These are phyloP conservation scores for Notothenia rossii DNA, from an alignment of 2,113 vertebrate genomes.

Conservation along the genomic window DNA sequence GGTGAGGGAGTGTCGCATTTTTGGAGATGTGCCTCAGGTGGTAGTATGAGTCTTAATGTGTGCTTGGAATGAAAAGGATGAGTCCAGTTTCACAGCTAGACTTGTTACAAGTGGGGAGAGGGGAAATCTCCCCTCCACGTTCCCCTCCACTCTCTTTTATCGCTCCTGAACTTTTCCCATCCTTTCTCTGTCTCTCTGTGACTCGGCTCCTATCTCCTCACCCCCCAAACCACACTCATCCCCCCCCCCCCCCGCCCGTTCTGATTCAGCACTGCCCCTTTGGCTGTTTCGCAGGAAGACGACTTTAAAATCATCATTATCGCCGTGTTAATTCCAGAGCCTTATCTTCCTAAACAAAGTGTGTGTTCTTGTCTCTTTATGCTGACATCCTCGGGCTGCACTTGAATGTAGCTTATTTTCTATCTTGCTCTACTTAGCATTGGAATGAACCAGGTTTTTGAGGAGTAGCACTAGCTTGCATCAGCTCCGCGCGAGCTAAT, in stretches of 20 bases:
- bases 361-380: slow-evolving; percentile 75
- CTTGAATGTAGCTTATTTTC: slow-evolving; percentile 61
- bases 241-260: not conserved
- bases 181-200: not conserved
- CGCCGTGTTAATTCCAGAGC: slow-evolving; percentile 67
- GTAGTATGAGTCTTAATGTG: too few species aligned
- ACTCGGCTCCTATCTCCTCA: slow-evolving; percentile 39
- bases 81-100: too few species aligned
- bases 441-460: slow-evolving; percentile 50
- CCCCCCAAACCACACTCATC: slow-evolving; percentile 21
- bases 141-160: slow-evolving; percentile 19
- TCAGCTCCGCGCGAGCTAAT: slow-evolving; percentile 82
- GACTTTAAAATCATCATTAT: slow-evolving; percentile 66
- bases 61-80: too few species aligned
- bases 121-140: not conserved
- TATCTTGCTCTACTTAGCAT: slow-evolving; percentile 57
- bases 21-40: too few species aligned
- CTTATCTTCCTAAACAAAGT: slow-evolving; percentile 80
- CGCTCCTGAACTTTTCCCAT: slow-evolving; percentile 23
- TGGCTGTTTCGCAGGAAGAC: slow-evolving; percentile 47
- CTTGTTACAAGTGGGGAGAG: too few species aligned
- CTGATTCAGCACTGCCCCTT: slow-evolving; percentile 66
- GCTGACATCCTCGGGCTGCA: slow-evolving; percentile 76
- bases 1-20: too few species aligned
- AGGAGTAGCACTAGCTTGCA: slow-evolving; percentile 70